These are phyloP conservation scores for Coturnix japonica DNA, from an alignment of 2,113 vertebrate species.

Conservation along the genomic window DNA sequence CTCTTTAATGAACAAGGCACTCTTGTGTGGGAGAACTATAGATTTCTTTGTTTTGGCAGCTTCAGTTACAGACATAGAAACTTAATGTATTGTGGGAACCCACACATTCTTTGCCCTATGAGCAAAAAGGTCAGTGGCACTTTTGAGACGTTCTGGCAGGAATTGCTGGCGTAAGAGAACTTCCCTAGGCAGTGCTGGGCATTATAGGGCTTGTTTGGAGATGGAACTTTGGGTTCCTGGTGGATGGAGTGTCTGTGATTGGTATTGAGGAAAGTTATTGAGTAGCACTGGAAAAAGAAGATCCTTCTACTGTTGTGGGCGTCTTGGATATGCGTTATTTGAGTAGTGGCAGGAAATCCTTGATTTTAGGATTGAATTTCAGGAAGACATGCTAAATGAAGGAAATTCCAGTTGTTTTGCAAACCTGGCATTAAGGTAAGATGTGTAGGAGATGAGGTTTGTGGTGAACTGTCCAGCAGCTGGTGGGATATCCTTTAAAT, in stretches of 20 bases:
- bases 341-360: not conserved
- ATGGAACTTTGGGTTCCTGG: not conserved
- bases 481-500: not conserved
- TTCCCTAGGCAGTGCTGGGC: not conserved
- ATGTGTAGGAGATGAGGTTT: not conserved
- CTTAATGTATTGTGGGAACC: not conserved
- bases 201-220: not conserved
- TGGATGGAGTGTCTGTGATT: not conserved
- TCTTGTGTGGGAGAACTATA: not conserved
- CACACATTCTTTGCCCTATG: not conserved
- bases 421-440: not conserved
- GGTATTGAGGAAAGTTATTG: fast-evolving
- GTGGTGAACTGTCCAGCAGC: not conserved
- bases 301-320: not conserved
- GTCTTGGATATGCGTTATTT: not conserved
- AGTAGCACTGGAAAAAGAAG: not conserved
- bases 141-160: not conserved
- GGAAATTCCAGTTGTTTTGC: not conserved
- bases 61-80: not conserved
- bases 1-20: not conserved
- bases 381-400: not conserved
- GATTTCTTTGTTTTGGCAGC: not conserved
- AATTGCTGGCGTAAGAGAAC: not conserved
- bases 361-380: not conserved
- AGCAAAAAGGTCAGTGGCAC: not conserved